Conservation (phyloP, 2,888 invertebrate species). For the Eutolmus rufibarbis region DNA sequence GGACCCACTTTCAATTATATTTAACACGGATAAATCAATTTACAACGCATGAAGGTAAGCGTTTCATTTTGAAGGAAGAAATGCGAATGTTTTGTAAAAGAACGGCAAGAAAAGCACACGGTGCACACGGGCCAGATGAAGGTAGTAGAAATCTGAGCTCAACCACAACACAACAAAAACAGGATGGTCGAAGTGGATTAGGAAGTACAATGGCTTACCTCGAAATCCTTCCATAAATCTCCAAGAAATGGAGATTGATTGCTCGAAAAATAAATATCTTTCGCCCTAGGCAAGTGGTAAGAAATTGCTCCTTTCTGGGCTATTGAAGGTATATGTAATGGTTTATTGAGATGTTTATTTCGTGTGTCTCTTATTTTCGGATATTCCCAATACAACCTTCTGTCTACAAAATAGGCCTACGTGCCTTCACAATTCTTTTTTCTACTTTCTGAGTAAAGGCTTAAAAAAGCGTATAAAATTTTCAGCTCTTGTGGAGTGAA, state of each 20-base stretch:
- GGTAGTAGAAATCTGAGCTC: neutral
- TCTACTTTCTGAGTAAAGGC: neutral
- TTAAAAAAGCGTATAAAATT: neutral
- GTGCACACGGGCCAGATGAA: neutral
- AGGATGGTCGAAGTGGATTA: neutral
- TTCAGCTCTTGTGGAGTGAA: neutral
- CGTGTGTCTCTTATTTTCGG: neutral
- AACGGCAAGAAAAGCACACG: neutral
- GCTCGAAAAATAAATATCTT: constrained; percentile 18
- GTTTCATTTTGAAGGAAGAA: neutral
- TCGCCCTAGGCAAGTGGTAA: neutral
- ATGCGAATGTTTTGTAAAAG: neutral
- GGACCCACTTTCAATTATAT: neutral
- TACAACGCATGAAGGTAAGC: neutral
- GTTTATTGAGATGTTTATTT: constrained; percentile 21
- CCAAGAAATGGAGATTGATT: constrained; percentile 30
- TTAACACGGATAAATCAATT: neutral
- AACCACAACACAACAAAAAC: neutral
- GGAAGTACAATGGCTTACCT: constrained; percentile 7
- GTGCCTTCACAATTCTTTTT: neutral
- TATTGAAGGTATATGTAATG: constrained; percentile 10
- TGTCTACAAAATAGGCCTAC: neutral
- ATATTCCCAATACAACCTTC: neutral
- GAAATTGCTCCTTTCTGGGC: constrained; percentile 23
- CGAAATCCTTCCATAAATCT: constrained; percentile 29